A percentile compares a stretch with the other conserved stretches of the same genome.
Conservation (phyloP, 2,113 vertebrate genomes). For the Sceloporus undulatus region DNA sequence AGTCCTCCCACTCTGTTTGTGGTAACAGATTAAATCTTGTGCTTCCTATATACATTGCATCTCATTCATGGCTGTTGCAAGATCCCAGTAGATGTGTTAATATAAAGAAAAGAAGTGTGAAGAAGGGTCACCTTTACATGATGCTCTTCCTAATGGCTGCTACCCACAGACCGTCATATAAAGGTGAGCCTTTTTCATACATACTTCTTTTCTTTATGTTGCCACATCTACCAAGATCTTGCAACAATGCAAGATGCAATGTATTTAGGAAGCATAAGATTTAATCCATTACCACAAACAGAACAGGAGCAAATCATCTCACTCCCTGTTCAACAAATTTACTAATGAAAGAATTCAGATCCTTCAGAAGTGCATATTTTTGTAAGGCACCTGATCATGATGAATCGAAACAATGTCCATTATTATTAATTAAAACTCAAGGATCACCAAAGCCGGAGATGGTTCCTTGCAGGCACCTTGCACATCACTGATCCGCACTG, state of each 20-base stretch:
- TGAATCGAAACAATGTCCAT: slow-evolving; percentile 65
- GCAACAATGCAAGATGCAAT: background rate
- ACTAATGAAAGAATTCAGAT: background rate
- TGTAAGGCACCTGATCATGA: slow-evolving; percentile 51
- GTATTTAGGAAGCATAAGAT: background rate
- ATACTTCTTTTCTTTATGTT: background rate
- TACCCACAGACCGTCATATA: no score
- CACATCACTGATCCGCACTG: slow-evolving; percentile 61
- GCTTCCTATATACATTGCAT: no score
- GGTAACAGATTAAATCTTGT: no score
- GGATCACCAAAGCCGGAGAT: slow-evolving; percentile 60
- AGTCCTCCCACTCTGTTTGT: no score
- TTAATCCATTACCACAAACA: background rate
- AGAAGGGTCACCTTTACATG: no score
- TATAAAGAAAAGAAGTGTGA: no score
- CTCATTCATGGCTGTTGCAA: no score
- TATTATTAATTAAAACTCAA: slow-evolving; percentile 71
- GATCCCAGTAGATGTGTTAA: no score
- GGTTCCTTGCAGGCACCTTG: slow-evolving; percentile 35
- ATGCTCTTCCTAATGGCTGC: no score
- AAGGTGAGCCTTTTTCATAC: background rate
- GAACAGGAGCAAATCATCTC: background rate
- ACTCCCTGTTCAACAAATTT: background rate
- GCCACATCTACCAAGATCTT: background rate
- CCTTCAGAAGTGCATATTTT: slow-evolving; percentile 43